These are phyloP conservation scores for Hippasteria phrygiana DNA, from an alignment of 53 echinoderm and acorn worm genomes.

Conservation along the genomic window DNA sequence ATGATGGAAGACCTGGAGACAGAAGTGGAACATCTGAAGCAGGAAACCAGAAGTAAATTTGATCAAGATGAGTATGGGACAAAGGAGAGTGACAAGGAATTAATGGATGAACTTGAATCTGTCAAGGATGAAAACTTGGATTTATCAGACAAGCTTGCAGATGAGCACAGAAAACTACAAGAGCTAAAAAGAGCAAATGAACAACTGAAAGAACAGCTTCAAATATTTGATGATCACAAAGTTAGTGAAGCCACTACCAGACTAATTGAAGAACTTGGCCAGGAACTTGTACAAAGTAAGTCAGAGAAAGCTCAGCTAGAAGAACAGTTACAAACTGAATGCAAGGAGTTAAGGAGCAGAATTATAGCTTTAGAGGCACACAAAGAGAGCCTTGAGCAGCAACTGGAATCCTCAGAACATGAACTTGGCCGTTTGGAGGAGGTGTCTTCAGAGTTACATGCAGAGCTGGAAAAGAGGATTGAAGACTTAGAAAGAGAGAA, in stretches of 20 bases:
- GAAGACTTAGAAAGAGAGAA: constrained; percentile 62
- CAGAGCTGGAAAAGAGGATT: constrained; percentile 58
- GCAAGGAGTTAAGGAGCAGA: constrained; percentile 21
- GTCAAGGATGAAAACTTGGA: constrained; percentile 61
- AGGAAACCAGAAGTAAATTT: neutral
- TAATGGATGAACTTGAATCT: constrained; percentile 26
- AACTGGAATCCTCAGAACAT: constrained; percentile 39
- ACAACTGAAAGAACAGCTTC: neutral
- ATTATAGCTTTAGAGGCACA: constrained; percentile 36
- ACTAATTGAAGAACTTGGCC: constrained; percentile 3
- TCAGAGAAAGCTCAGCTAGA: constrained; percentile 46
- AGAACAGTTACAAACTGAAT: constrained; percentile 42
- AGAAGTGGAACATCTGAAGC: constrained; percentile 3
- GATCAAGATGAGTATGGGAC: constrained; percentile 22
- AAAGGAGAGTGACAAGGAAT: constrained; percentile 33
- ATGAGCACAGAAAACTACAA: constrained; percentile 41
- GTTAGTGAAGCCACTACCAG: neutral
- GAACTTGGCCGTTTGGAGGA: constrained; percentile 35
- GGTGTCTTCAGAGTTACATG: constrained; percentile 23
- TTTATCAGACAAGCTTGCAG: constrained; percentile 12
- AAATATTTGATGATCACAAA: neutral
- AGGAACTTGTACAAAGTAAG: constrained; percentile 32
- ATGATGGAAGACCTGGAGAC: constrained; percentile 7
- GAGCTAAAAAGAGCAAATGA: constrained; percentile 30
- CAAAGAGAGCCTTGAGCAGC: constrained; percentile 42